Conservation (phyloP, 2,888 invertebrate species). For the Prosopocoilus inquinatus region DNA sequence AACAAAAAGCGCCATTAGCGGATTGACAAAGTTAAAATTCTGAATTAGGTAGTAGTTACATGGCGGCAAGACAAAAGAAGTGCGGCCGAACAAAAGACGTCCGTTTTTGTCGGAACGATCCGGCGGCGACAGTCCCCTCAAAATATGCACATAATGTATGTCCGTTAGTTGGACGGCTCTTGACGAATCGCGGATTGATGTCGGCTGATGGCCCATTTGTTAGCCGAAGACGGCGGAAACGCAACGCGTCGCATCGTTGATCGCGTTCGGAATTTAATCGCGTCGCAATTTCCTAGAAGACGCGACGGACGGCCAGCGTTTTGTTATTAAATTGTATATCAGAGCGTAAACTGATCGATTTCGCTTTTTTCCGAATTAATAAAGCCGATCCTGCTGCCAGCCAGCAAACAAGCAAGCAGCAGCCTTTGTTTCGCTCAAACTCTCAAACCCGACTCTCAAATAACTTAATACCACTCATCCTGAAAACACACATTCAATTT, state of each 20-base stretch:
- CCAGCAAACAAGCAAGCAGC: no score
- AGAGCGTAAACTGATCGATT: no score
- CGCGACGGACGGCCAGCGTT: background rate
- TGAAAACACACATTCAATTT: no score
- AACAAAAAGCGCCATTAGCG: slow-evolving; percentile 37
- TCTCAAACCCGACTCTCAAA: no score
- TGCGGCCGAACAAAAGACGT: slow-evolving; percentile 41
- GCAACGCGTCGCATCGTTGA: background rate
- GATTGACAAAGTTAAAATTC: slow-evolving; percentile 38
- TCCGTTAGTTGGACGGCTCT: slow-evolving; percentile 34
- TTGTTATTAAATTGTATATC: background rate
- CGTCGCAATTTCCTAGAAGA: background rate
- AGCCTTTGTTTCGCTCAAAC: no score
- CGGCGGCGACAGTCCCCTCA: slow-evolving; percentile 37
- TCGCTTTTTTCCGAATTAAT: no score
- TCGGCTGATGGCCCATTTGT: slow-evolving; percentile 7
- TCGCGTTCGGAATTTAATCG: background rate
- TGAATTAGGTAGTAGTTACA: slow-evolving; percentile 33
- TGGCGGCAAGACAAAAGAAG: slow-evolving; percentile 46
- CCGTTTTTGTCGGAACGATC: slow-evolving; percentile 43
- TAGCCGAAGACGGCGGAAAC: slow-evolving; percentile 1
- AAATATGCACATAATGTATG: slow-evolving; percentile 45
- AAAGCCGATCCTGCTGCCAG: no score
- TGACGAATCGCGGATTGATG: slow-evolving; percentile 38
- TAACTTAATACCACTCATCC: no score